Base-by-base conservation (phyloP, 2,113 vertebrate species). In the Uropsilus gracilis region DNA sequence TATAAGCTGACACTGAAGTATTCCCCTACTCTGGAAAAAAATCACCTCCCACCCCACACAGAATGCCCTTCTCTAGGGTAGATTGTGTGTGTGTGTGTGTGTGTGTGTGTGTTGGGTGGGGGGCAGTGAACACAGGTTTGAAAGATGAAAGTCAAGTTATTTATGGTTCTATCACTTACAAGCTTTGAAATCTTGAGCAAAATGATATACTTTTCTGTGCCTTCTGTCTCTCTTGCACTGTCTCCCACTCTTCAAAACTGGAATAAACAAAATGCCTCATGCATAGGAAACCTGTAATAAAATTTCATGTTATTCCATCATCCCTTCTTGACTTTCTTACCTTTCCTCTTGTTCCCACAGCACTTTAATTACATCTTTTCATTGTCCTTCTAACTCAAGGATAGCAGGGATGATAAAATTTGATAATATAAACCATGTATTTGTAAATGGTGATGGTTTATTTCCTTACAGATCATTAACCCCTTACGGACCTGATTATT, bases 141-240 rank as follows among this genome's bases (percentile, higher is more conserved):
- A 46, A 18, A 34, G 26, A n/a, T 86, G 24, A 83, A 95, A 64
- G n/a, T 14, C 90, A 22, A 83, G 77, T 90, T 59, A 55, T 91
- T 90, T 17, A 72, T 92, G n/a, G 6, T 1, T 68, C 1, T 64
- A 30, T 90, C 50, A 68, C 30, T 88, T 86, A 22, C 34, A 55
- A 71, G 26, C 28, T 93, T 32, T 71, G 8, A 78, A 94, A 90
- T 53, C 37, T 64, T 50, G 5, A 91, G 4, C n/a, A 59, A 90
- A 57, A 86, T n/a, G 6, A 0, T 34, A 90, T 92, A 57, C 9
- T 63, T 64, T 11, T 46, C 16, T 73, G 1, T 66, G n/a, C 2
- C 13, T 88, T 59, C 53, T 55, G 53, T 55, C 53, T 22, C 53
- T 13, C 48, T 50, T 10, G 20, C 53, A 5, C 50, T 53, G 16